A percentile compares a stretch with the other conserved stretches of the same genome.
phyloP scores from a whole-genome alignment of 2,888 invertebrate genomes.

The Ophion costatus region DNA sequence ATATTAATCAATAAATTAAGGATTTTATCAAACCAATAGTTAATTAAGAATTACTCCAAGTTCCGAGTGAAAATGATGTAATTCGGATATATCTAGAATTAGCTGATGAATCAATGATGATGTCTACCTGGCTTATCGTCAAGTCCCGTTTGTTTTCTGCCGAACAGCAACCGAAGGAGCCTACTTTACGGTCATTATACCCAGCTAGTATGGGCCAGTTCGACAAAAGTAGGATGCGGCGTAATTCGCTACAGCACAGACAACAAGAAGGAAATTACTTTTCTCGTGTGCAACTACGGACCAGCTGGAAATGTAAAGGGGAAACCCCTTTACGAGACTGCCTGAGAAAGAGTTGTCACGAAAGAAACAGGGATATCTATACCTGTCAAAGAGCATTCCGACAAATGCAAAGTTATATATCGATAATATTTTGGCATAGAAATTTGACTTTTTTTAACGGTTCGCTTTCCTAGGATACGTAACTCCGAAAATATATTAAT shows the following conservation, averaged over 20 bases:
- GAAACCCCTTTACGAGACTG: conserved; percentile 75
- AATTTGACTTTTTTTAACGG: neutral
- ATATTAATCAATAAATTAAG: no score
- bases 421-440: neutral
- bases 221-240: conserved; percentile 84
- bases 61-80: neutral
- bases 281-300: conserved; percentile 83
- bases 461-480: neutral
- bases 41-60: no score
- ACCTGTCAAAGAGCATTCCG: neutral
- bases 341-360: neutral
- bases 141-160: neutral
- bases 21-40: no score
- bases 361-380: neutral
- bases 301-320: conserved; percentile 80
- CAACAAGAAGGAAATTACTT: conserved; percentile 70
- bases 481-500: neutral
- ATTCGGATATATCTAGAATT: neutral
- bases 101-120: neutral
- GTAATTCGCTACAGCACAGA: conserved; percentile 77
- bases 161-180: neutral
- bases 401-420: neutral
- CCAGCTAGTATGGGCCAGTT: conserved; percentile 84
- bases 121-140: neutral
- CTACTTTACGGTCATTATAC: no score